Evolutionary conservation across 2,888 invertebrate species (phyloP).

Genomic region (Diarsia mendica): DNA sequence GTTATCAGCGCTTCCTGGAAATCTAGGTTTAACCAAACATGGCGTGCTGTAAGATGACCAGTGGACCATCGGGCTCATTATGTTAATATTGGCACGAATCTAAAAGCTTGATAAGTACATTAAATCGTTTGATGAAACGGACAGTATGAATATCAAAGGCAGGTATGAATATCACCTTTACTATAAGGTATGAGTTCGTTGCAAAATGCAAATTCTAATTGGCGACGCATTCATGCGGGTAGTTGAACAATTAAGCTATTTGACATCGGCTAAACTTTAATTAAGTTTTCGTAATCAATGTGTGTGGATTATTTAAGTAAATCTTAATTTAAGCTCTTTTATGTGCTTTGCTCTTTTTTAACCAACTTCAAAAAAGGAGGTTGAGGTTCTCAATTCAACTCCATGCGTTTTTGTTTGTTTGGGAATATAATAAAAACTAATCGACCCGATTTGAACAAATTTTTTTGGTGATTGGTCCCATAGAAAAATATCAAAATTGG

Average conservation of each 20-base stretch:
- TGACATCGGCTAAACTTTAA: constrained; percentile 27
- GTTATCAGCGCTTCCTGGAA: constrained; percentile 58
- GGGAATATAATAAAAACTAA: too few relatives aligned
- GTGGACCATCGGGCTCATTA: constrained; percentile 30
- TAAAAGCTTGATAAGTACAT: constrained; percentile 42
- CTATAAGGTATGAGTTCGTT: constrained; percentile 62
- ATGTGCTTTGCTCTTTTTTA: not conserved
- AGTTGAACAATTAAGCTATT: constrained; percentile 47
- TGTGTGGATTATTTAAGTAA: not conserved
- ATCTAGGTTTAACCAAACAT: constrained; percentile 58
- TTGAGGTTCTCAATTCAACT: too few relatives aligned
- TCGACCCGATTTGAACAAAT: too few relatives aligned
- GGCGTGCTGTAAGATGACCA: constrained; percentile 39
- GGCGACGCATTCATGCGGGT: constrained; percentile 50
- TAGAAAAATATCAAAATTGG: too few relatives aligned
- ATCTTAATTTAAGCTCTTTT: not conserved
- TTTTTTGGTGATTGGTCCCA: too few relatives aligned
- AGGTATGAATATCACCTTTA: constrained; percentile 44
- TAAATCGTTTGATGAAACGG: constrained; percentile 63
- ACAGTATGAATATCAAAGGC: constrained; percentile 59
- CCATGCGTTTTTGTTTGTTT: too few relatives aligned
- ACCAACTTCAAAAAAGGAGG: too few relatives aligned
- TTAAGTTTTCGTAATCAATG: constrained; percentile 20
- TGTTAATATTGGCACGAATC: constrained; percentile 43
- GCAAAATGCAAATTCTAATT: constrained; percentile 76